Evolutionary conservation across 2,888 invertebrate genomes (phyloP).

Genomic region (Parasteatoda lunata): DNA sequence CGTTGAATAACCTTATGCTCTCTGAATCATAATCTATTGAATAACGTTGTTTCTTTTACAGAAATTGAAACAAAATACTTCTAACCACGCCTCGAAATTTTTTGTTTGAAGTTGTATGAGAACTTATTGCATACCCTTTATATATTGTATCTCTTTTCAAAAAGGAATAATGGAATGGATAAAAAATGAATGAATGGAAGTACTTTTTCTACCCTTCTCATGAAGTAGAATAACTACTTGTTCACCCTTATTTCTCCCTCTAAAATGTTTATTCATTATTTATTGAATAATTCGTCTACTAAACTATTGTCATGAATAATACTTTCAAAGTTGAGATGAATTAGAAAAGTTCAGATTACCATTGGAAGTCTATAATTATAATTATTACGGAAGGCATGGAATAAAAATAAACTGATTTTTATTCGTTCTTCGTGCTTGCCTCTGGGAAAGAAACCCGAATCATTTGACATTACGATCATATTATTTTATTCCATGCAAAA

Average conservation of each 20-base stretch:
- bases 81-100: no score
- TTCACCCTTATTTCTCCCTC: background rate
- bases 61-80: no score
- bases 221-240: no score
- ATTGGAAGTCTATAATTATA: conserved; percentile 49
- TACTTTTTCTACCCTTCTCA: no score
- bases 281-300: conserved; percentile 33
- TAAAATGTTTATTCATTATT: conserved; percentile 19
- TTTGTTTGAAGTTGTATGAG: no score
- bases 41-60: no score
- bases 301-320: background rate
- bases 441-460: conserved; percentile 19
- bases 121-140: no score
- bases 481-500: conserved; percentile 33
- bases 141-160: no score
- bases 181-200: no score
- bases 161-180: no score
- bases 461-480: conserved; percentile 15
- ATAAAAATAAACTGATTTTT: conserved; percentile 26
- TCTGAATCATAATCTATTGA: no score
- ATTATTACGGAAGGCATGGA: conserved; percentile 30
- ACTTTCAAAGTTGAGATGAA: conserved; percentile 22
- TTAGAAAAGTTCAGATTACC: conserved; percentile 39
- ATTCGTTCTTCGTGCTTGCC: conserved; percentile 46
- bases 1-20: no score